Conservation (phyloP, 2,888 invertebrate species). For the Dendrolimus houi region DNA sequence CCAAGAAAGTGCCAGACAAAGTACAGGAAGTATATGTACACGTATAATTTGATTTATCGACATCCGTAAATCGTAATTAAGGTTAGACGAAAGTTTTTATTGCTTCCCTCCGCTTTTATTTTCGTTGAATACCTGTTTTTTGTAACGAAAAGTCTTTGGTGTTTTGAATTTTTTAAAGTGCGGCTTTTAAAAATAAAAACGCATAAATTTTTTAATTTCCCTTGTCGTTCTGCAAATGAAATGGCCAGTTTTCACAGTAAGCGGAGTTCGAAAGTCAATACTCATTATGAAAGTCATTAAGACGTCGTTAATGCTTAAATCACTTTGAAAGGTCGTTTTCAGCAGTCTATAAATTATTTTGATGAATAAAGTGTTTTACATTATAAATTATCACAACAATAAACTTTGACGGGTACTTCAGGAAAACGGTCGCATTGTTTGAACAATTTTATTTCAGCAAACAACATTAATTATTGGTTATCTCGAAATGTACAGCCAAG, state of each 20-base stretch:
- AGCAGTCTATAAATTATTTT: neutral
- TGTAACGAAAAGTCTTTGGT: neutral
- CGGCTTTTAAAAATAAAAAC: neutral
- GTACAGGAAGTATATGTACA: constrained; percentile 5
- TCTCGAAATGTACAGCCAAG: too few species aligned
- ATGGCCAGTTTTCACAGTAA: neutral
- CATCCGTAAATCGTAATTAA: constrained; percentile 9
- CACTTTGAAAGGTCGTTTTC: neutral
- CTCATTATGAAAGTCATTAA: neutral
- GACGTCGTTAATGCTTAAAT: neutral
- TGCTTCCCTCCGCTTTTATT: constrained; percentile 15
- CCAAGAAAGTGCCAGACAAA: neutral
- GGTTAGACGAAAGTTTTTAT: constrained; percentile 11
- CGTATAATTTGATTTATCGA: constrained; percentile 14
- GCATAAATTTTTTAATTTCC: neutral
- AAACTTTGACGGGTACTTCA: neutral
- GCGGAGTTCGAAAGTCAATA: neutral
- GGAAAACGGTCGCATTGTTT: neutral
- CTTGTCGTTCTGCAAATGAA: neutral
- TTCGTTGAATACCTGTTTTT: neutral
- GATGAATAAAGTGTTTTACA: neutral
- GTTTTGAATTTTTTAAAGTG: neutral
- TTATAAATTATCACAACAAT: neutral
- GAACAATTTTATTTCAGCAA: neutral
- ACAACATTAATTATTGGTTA: neutral